Conservation (phyloP, 1,140 invertebrate species). For the Cydia pomonella region DNA sequence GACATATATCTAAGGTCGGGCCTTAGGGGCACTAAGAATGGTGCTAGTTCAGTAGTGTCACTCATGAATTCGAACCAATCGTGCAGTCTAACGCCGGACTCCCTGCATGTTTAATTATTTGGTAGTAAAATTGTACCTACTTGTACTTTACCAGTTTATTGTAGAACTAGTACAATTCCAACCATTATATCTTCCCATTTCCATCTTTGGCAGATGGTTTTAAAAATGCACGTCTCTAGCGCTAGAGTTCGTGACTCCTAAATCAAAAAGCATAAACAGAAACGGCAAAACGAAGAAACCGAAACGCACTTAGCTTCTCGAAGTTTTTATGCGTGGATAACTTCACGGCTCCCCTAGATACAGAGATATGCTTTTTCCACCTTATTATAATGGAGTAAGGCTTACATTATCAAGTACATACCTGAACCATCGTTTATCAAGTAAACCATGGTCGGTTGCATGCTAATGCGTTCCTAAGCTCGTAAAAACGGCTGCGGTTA, state of each 20-base stretch:
- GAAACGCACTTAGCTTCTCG: background rate
- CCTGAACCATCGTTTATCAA: slow-evolving; percentile 10
- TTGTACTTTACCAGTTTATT: no score
- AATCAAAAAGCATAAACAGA: background rate
- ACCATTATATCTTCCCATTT: background rate
- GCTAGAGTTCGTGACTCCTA: background rate
- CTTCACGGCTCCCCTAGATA: background rate
- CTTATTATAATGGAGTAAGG: background rate
- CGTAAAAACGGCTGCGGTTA: background rate
- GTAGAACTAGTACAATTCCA: no score
- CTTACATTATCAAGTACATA: background rate
- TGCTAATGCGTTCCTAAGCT: slow-evolving; percentile 17
- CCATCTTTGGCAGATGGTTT: background rate
- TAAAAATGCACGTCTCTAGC: background rate
- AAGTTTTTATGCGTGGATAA: slow-evolving; percentile 8
- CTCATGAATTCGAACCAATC: no score
- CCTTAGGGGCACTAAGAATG: no score
- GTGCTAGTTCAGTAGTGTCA: no score
- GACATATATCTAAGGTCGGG: no score
- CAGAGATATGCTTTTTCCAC: background rate
- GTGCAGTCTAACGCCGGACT: no score
- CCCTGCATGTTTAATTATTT: no score
- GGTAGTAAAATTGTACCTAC: no score
- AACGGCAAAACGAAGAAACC: slow-evolving; percentile 4
- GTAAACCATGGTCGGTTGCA: background rate